Evolutionary conservation across 2,888 invertebrate species (phyloP).

Genomic region (Bugulina stolonifera): DNA sequence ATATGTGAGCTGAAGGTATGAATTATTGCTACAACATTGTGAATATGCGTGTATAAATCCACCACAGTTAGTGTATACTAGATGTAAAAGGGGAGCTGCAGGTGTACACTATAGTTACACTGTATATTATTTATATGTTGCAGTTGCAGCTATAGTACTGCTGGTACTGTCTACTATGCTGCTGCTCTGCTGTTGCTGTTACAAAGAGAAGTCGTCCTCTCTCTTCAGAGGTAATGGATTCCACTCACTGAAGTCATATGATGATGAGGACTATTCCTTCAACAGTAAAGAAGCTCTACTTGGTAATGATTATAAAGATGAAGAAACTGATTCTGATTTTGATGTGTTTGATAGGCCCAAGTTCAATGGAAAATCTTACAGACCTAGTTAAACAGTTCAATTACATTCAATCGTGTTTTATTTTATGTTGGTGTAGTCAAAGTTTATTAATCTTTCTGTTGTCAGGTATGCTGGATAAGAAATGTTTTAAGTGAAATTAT

Average conservation of each 20-base stretch:
- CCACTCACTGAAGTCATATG: background rate
- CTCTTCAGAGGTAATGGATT: slow-evolving; percentile 18
- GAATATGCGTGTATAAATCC: no score
- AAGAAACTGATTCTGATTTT: slow-evolving; percentile 21
- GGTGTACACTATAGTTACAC: background rate
- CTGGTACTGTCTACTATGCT: background rate
- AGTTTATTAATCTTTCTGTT: no score
- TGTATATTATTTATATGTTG: background rate
- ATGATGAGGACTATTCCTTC: slow-evolving; percentile 20
- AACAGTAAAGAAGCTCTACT: slow-evolving; percentile 22
- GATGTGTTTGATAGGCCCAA: slow-evolving; percentile 19
- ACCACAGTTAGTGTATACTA: no score
- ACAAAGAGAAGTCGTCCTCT: background rate
- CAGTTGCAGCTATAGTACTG: background rate
- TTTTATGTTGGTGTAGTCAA: no score
- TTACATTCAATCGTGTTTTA: no score
- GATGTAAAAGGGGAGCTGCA: background rate
- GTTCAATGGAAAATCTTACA: background rate
- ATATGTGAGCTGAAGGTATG: no score
- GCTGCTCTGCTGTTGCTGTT: slow-evolving; percentile 27
- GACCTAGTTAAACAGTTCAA: background rate
- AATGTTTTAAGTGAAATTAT: no score
- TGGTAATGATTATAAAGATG: slow-evolving; percentile 5
- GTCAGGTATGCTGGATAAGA: no score
- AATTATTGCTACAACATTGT: no score